Percentiles rank a stretch among this genome's conserved stretches.
These are phyloP conservation scores for Onychomys arenicola DNA, from an alignment of 2,797 vertebrate genomes.

Conservation along the genomic window DNA sequence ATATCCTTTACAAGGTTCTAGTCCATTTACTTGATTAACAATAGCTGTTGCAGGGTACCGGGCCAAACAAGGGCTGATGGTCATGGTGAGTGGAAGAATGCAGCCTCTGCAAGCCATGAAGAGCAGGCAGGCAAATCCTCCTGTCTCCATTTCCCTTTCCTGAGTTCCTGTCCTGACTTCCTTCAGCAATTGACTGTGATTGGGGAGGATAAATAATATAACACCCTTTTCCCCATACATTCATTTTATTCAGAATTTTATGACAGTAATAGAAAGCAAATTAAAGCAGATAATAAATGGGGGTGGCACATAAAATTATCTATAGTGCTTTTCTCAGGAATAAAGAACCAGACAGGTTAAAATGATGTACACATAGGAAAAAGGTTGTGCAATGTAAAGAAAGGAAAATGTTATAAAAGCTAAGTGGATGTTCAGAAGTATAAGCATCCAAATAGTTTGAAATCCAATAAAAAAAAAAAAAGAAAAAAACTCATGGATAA, in stretches of 20 bases:
- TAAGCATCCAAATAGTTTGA: neutral
- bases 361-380: neutral
- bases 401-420: neutral
- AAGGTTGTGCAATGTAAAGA: neutral
- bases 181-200: neutral
- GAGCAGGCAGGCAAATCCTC: too few species aligned
- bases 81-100: neutral
- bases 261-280: neutral
- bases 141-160: too few species aligned
- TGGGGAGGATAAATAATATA: neutral
- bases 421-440: neutral
- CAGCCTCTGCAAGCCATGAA: neutral
- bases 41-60: neutral
- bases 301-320: neutral
- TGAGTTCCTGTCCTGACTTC: neutral
- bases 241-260: neutral
- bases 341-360: neutral
- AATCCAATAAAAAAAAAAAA: neutral
- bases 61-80: too few species aligned
- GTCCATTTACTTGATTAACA: neutral
- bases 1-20: neutral
- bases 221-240: rapidly evolving
- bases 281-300: neutral
- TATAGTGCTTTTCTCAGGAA: neutral
- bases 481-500: neutral